Evolutionary conservation across 2,113 vertebrate species (phyloP).

Genomic region (Pollimyrus isidori): DNA sequence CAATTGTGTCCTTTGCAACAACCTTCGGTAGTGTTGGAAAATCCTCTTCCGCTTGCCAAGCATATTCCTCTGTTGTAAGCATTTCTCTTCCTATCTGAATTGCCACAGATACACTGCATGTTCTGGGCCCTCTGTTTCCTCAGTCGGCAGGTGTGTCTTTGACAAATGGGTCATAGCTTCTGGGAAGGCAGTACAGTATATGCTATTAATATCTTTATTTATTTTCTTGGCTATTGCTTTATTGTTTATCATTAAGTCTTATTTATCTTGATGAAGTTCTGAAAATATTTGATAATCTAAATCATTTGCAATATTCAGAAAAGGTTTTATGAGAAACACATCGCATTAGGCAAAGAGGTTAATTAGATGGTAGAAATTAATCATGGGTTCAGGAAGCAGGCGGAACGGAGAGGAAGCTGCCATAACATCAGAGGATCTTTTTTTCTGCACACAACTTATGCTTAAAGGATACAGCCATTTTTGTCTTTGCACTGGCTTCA

Average conservation of each 20-base stretch:
- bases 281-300: background rate
- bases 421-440: background rate
- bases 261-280: background rate
- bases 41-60: background rate
- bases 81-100: constrained; percentile 55
- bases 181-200: background rate
- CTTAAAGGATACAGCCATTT: background rate
- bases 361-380: background rate
- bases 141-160: constrained; percentile 86
- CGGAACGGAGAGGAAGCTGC: background rate
- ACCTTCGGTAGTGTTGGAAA: background rate
- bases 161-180: background rate
- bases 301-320: background rate
- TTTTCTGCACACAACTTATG: background rate
- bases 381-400: background rate
- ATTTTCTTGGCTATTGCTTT: background rate
- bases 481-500: background rate
- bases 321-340: background rate
- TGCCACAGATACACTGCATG: constrained; percentile 88
- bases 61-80: background rate
- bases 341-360: background rate
- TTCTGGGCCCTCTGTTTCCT: constrained; percentile 96
- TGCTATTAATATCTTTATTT: background rate
- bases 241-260: background rate
- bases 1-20: background rate